These are phyloP conservation scores for Leucoraja erinaceus DNA, from an alignment of 2,113 vertebrate genomes.

Conservation along the genomic window DNA sequence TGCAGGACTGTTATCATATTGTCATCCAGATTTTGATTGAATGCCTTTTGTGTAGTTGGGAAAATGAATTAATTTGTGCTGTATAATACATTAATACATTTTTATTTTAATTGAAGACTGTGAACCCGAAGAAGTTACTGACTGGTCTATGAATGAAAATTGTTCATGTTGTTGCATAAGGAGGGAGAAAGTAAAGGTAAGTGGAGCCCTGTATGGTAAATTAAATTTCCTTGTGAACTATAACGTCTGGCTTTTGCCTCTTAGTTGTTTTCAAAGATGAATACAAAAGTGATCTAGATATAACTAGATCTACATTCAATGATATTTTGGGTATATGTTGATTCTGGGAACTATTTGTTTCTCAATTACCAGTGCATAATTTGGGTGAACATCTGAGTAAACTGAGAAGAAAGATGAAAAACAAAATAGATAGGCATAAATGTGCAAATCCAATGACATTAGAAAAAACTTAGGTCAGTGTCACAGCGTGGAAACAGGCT, in stretches of 20 bases:
- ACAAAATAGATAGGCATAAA: too few species aligned
- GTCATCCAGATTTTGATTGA: neutral
- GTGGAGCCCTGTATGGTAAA: conserved; percentile 43
- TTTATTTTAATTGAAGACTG: conserved; percentile 72
- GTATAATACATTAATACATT: neutral
- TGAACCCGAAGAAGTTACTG: conserved; percentile 91
- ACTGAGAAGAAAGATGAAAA: too few species aligned
- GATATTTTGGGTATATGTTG: too few species aligned
- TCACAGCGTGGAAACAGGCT: too few species aligned
- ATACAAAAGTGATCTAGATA: too few species aligned
- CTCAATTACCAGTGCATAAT: too few species aligned
- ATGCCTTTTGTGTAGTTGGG: neutral
- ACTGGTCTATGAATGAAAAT: conserved; percentile 90
- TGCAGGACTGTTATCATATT: neutral
- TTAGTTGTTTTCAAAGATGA: neutral
- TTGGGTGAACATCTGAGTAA: too few species aligned
- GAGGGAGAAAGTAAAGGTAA: conserved; percentile 89
- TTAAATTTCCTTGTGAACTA: neutral
- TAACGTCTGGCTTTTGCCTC: neutral
- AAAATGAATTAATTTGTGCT: neutral
- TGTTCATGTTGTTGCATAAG: conserved; percentile 93
- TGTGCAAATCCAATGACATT: too few species aligned
- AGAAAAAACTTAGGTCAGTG: too few species aligned
- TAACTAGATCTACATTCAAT: too few species aligned
- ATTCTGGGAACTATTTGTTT: too few species aligned